Evolutionary conservation across 2,113 vertebrate species (phyloP).

Genomic region (Cepphus grylle): DNA sequence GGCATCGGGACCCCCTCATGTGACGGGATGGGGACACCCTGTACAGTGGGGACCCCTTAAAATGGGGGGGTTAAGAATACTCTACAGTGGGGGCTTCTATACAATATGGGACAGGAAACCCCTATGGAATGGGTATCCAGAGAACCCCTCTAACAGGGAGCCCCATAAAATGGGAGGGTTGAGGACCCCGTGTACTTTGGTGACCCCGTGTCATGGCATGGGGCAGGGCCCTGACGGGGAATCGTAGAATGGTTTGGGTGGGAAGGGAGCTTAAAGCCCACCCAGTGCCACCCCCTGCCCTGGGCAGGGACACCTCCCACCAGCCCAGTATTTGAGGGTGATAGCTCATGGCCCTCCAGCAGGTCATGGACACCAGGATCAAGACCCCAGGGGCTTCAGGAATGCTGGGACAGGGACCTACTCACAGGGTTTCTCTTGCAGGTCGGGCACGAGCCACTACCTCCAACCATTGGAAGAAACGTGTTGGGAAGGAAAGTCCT

Average conservation of each 20-base stretch:
- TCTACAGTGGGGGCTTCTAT: background rate
- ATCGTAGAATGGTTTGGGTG: no score
- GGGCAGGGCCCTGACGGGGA: no score
- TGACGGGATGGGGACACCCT: background rate
- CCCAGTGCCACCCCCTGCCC: no score
- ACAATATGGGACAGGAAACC: background rate
- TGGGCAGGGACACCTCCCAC: no score
- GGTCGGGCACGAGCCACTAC: constrained; percentile 88
- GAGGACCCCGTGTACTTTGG: background rate
- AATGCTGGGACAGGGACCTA: background rate
- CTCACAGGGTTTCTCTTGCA: constrained; percentile 49
- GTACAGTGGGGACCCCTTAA: background rate
- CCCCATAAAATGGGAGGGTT: background rate
- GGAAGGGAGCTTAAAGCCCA: no score
- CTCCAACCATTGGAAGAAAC: constrained; percentile 81
- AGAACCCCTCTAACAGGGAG: background rate
- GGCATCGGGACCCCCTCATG: fast-evolving
- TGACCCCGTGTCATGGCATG: fast-evolving
- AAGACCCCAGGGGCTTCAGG: background rate
- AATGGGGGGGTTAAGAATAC: background rate
- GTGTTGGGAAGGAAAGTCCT: constrained; percentile 86
- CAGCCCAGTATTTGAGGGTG: background rate
- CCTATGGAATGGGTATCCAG: background rate
- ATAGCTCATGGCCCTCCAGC: fast-evolving
- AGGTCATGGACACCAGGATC: fast-evolving